Base-by-base conservation (phyloP, 2,888 invertebrate species). In the Netelia virgata region DNA sequence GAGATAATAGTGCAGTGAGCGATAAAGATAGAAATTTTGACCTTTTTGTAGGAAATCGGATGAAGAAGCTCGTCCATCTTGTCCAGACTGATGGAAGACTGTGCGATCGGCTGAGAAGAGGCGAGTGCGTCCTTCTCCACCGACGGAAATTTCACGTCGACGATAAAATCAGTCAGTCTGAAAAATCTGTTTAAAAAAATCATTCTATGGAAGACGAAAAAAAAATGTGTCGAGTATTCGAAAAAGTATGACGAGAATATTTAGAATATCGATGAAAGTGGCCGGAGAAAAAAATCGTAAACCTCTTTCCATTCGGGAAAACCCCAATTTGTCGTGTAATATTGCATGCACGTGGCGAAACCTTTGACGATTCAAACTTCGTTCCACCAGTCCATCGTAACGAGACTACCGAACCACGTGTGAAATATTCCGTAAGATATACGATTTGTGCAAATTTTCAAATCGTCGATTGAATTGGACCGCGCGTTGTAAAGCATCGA, bases 381-480 rank as follows among this genome's bases (percentile, higher is more conserved):
- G 82, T 95, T 95, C 96, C 96, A 96, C 96, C 96, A 96, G 20
- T 95, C 95, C 85, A 96, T 95, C 0, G 96, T 96, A 41, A 96
- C 96, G 20, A 96, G 94, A 90, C 96, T 96, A 9, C 97, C 97
- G 87, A 97, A 96, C 97, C 97, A 97, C 94, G 96, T 96, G 91
- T 97, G 97, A 0, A 96, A 96, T 74, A 97, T 92, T 92, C 97
- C 97, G 89, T 97, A 97, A 0, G 96, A 95, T 5, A 96, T 64
- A 2, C 55, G 69, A 55, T 82, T 82, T 0, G 82, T 64, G 8
- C 43, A 9, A 76, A 95, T 94, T 88, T 96, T 96, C 87, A 95
- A 95, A 89, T 94, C 94, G 18, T 93, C 93, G 8, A 94, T 94
- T 1, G 95, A 94, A 36, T 94, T 92, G 88, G 95, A 95, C 83